These are phyloP conservation scores for Plebejus argus DNA, from an alignment of 2,888 invertebrate species.

Conservation along the genomic window DNA sequence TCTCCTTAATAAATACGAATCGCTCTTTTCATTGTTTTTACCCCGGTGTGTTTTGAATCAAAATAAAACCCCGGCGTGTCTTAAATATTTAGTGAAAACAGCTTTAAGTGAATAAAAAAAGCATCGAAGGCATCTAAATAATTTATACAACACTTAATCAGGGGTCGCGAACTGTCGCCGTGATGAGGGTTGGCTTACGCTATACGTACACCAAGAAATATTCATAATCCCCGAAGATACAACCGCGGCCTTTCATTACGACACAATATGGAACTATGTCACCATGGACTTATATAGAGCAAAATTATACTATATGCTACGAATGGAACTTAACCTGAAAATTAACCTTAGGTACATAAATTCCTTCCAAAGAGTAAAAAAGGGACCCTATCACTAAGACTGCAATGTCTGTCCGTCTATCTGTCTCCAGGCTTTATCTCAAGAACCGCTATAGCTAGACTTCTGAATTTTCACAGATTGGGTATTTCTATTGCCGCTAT, in stretches of 20 bases:
- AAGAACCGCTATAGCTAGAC: too few species aligned
- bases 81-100: not conserved
- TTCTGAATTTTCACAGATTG: too few species aligned
- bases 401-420: too few species aligned
- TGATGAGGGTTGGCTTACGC: conserved; percentile 34
- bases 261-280: conserved; percentile 16
- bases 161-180: conserved; percentile 25
- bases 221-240: conserved; percentile 31
- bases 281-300: not conserved
- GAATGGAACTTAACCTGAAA: too few species aligned
- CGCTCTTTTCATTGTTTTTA: not conserved
- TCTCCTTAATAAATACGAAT: not conserved
- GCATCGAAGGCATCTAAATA: conserved; percentile 30
- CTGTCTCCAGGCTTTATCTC: too few species aligned
- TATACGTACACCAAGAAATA: conserved; percentile 27
- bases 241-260: conserved; percentile 2
- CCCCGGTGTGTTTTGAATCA: not conserved
- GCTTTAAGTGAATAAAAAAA: conserved; percentile 25
- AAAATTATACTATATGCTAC: not conserved
- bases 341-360: too few species aligned
- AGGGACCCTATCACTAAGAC: too few species aligned
- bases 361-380: too few species aligned
- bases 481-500: too few species aligned
- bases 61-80: not conserved
- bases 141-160: conserved; percentile 35